Conservation (phyloP, 2,888 invertebrate genomes). For the Pomacea canaliculata region DNA sequence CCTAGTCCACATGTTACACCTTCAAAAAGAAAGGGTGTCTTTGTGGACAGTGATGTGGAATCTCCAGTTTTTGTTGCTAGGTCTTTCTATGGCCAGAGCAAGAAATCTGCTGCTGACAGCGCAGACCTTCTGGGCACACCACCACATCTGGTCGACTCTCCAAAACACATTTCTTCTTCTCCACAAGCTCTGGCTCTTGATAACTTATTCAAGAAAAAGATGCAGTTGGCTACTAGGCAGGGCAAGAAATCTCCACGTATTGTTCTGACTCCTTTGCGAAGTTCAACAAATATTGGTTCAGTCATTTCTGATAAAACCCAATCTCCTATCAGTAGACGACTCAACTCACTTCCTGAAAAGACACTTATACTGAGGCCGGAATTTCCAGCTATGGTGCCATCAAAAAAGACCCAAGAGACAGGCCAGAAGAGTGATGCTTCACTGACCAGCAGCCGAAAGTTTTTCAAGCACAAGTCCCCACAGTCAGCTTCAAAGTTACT, state of each 20-base stretch:
- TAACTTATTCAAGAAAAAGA: too few relatives aligned
- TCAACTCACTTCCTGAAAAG: neutral
- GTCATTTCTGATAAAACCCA: neutral
- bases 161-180: too few relatives aligned
- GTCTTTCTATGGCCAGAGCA: slow-evolving; percentile 49
- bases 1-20: too few relatives aligned
- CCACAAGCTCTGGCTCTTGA: too few relatives aligned
- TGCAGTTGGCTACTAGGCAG: neutral
- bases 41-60: slow-evolving; percentile 22
- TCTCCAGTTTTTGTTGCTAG: slow-evolving; percentile 41
- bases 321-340: neutral
- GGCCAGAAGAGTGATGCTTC: neutral
- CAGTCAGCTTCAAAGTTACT: slow-evolving; percentile 40
- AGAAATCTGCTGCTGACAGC: slow-evolving; percentile 1
- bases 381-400: neutral
- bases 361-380: neutral
- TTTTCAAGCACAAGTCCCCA: slow-evolving; percentile 53
- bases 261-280: neutral
- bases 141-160: neutral
- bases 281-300: neutral
- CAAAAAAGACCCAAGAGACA: neutral
- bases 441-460: slow-evolving; percentile 37
- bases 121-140: neutral
- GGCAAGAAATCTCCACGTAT: neutral
- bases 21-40: slow-evolving; percentile 5